These are phyloP conservation scores for Cyanoderma ruficeps DNA, from an alignment of 2,113 vertebrate species.

Conservation along the genomic window DNA sequence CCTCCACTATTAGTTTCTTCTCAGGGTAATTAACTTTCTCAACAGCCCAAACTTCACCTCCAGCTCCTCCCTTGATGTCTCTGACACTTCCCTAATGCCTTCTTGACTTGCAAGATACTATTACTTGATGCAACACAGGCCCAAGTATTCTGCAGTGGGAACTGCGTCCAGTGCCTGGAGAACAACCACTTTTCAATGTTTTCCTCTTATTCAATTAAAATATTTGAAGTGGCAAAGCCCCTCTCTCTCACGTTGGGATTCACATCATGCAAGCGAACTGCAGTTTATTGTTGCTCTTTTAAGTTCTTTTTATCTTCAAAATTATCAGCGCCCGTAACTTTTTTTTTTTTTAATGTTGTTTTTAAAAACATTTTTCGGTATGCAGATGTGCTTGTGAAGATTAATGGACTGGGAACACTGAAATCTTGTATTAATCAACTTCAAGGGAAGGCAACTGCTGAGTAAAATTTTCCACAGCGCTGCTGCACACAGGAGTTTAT, in stretches of 20 bases:
- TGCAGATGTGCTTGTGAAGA: conserved; percentile 28
- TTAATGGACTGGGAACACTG: conserved; percentile 44
- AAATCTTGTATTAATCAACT: conserved; percentile 46
- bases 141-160: not conserved
- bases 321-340: not conserved
- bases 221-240: conserved; percentile 26
- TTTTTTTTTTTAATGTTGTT: not conserved
- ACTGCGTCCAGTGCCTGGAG: not conserved
- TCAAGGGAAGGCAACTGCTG: not conserved
- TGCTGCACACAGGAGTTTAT: not conserved
- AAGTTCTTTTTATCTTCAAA: conserved; percentile 38
- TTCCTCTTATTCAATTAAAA: not conserved
- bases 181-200: not conserved
- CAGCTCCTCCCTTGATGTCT: conserved; percentile 1
- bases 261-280: not conserved
- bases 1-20: conserved; percentile 30
- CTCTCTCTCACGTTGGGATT: not conserved
- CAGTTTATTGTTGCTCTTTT: not conserved
- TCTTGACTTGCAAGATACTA: conserved; percentile 19
- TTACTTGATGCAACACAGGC: conserved; percentile 7
- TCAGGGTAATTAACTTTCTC: conserved; percentile 29
- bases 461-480: conserved; percentile 11
- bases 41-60: not conserved
- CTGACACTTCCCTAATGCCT: conserved; percentile 32
- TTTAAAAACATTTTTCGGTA: conserved; percentile 25